Evolutionary conservation across 1,140 invertebrate genomes (phyloP).

Genomic region (Zaprionus davidi): DNA sequence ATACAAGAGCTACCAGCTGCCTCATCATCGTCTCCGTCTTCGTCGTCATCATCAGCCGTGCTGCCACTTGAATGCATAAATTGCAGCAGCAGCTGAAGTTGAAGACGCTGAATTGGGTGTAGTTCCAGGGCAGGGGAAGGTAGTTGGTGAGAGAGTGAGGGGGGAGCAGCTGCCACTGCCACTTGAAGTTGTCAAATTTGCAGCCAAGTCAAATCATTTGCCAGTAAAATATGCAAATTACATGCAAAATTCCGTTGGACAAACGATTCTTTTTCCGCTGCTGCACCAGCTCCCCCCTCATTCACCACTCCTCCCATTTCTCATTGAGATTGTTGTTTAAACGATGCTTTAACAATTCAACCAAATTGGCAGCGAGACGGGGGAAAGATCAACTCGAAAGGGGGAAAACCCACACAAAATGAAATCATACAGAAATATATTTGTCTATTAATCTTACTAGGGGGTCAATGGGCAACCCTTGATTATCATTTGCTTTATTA

Average conservation of each 20-base stretch:
- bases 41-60: slow-evolving; percentile 51
- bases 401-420: neutral
- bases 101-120: slow-evolving; percentile 52
- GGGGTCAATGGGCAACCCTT: neutral
- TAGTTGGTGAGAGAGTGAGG: neutral
- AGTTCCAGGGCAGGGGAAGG: slow-evolving; percentile 5
- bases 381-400: neutral
- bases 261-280: slow-evolving; percentile 16
- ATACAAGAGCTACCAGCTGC: slow-evolving; percentile 34
- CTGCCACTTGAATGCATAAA: slow-evolving; percentile 80
- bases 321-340: slow-evolving; percentile 26
- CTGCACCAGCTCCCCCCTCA: neutral
- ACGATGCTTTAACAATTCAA: slow-evolving; percentile 37
- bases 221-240: slow-evolving; percentile 66
- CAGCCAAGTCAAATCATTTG: slow-evolving; percentile 71
- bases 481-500: neutral
- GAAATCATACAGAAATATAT: neutral
- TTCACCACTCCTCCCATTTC: neutral
- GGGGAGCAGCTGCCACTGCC: slow-evolving; percentile 61
- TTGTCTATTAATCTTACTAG: neutral
- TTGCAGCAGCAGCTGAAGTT: slow-evolving; percentile 65
- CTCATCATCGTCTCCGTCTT: slow-evolving; percentile 41
- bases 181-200: slow-evolving; percentile 78
- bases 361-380: slow-evolving; percentile 13
- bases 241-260: slow-evolving; percentile 47